A percentile compares a stretch with the other conserved stretches of the same genome.
phyloP scores from a whole-genome alignment of 2,113 vertebrate genomes.

The Rhynchopsitta pachyrhyncha region DNA sequence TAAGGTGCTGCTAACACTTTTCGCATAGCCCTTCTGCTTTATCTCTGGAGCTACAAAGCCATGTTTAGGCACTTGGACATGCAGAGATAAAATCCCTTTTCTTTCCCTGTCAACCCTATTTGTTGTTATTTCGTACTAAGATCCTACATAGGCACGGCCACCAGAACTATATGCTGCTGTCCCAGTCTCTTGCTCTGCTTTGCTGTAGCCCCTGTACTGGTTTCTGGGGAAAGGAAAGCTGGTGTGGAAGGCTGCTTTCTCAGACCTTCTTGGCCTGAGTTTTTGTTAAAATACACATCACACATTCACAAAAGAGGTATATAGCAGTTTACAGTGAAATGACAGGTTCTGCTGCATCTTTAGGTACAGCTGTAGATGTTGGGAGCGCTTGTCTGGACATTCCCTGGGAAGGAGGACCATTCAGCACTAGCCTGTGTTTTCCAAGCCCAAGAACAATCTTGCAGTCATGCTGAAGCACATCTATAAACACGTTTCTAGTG shows the following conservation, averaged over 20 bases:
- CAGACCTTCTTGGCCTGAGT: not conserved
- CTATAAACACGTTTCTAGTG: not conserved
- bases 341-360: not conserved
- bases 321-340: not conserved
- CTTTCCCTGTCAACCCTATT: not conserved
- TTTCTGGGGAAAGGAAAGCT: not conserved
- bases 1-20: not conserved
- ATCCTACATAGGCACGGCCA: not conserved
- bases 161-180: accelerated
- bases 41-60: not conserved
- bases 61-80: not conserved
- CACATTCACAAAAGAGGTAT: not conserved
- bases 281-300: not conserved
- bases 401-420: not conserved
- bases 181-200: not conserved
- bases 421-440: not conserved
- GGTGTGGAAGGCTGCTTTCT: not conserved
- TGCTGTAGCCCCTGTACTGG: not conserved
- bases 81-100: not conserved
- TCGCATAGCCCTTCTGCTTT: not conserved
- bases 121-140: not conserved
- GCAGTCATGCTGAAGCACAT: not conserved
- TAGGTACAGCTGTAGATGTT: not conserved
- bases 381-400: not conserved
- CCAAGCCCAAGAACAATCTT: not conserved